Evolutionary conservation across 2,888 invertebrate genomes (phyloP).

Genomic region (Agrochola macilenta): DNA sequence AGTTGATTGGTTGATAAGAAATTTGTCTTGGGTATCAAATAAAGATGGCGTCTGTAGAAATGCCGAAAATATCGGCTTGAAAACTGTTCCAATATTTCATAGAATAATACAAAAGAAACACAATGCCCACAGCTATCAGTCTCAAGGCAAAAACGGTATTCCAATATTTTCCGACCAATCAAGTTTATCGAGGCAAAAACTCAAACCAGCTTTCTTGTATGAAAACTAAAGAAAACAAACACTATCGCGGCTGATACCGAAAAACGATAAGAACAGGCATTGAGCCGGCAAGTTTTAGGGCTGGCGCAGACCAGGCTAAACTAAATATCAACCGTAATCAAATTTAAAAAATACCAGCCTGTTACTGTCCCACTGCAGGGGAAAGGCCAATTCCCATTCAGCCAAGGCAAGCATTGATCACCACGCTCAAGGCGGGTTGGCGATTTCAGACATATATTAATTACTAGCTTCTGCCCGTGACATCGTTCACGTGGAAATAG

Average conservation of each 20-base stretch:
- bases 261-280: constrained; percentile 50
- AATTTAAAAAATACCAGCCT: background rate
- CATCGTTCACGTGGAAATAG: too few species aligned
- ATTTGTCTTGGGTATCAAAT: background rate
- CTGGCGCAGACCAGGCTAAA: background rate
- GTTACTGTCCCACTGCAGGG: background rate
- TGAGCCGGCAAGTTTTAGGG: constrained; percentile 43
- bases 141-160: constrained; percentile 20
- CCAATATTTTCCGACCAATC: constrained; percentile 55
- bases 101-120: constrained; percentile 10
- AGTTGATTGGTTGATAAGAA: background rate
- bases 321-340: background rate
- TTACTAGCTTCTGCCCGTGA: too few species aligned
- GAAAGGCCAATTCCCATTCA: background rate
- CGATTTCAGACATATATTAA: background rate
- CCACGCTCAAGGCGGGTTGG: too few species aligned
- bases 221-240: constrained; percentile 54
- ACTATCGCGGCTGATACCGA: constrained; percentile 51
- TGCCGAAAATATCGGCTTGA: background rate
- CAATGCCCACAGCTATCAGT: constrained; percentile 9
- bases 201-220: constrained; percentile 25
- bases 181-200: constrained; percentile 44
- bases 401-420: background rate
- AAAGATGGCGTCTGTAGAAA: background rate
- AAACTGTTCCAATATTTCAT: background rate